Conservation (phyloP, 2,797 vertebrate species). For the Esox lucius region DNA sequence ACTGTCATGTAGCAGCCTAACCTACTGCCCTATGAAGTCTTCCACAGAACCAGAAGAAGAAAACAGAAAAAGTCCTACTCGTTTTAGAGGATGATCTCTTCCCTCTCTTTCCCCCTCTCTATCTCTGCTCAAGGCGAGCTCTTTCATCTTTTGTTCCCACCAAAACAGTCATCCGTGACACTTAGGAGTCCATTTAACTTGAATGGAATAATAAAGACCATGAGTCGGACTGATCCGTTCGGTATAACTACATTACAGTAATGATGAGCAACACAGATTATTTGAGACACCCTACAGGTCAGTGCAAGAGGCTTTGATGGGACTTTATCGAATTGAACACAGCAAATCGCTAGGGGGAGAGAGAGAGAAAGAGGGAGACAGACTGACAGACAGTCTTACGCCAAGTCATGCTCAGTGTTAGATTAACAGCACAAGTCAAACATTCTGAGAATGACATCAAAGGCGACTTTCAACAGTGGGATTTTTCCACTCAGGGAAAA, state of each 20-base stretch:
- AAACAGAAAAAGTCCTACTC: conserved; percentile 28
- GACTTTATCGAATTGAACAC: conserved; percentile 51
- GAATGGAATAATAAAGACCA: conserved; percentile 46
- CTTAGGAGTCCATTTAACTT: conserved; percentile 56
- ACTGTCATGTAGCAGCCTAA: not conserved
- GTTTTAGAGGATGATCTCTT: conserved; percentile 42
- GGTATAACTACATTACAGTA: conserved; percentile 48
- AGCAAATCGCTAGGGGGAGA: conserved; percentile 29
- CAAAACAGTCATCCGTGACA: conserved; percentile 55
- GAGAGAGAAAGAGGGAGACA: not conserved
- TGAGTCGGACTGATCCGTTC: conserved; percentile 34
- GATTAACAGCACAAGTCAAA: conserved; percentile 57
- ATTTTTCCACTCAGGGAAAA: conserved; percentile 53
- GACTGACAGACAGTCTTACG: conserved; percentile 21
- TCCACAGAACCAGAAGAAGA: conserved; percentile 35
- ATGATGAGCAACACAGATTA: conserved; percentile 46
- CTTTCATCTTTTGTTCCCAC: conserved; percentile 58
- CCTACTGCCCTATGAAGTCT: conserved; percentile 34
- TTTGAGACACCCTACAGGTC: conserved; percentile 45
- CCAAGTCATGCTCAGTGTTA: conserved; percentile 53
- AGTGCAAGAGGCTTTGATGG: conserved; percentile 46
- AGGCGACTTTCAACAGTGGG: conserved; percentile 47
- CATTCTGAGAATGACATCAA: conserved; percentile 55
- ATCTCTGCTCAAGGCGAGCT: conserved; percentile 51
- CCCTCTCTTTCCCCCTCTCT: not conserved